Conservation (phyloP, 2,113 vertebrate species). For the Cacatua alba region DNA sequence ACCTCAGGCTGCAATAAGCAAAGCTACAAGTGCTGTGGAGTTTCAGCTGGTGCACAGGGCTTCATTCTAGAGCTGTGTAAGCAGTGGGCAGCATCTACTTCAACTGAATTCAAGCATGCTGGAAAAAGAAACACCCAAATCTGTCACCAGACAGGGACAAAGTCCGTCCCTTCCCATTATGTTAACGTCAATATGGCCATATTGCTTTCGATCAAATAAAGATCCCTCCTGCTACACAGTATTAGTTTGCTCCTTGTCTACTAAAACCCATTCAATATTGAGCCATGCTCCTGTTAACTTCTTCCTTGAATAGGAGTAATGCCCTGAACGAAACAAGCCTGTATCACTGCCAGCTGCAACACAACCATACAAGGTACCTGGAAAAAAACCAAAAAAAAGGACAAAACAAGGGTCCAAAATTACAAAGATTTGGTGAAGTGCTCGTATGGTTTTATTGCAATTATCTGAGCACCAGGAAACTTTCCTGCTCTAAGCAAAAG, state of each 20-base stretch:
- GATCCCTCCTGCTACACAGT: not conserved
- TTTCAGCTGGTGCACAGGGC: not conserved
- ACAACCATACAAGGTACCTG: not conserved
- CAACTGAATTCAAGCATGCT: not conserved
- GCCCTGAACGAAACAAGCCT: not conserved
- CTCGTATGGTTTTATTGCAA: not conserved
- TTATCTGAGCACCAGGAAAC: not conserved
- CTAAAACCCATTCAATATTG: not conserved
- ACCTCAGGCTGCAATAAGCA: not conserved
- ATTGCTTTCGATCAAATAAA: not conserved
- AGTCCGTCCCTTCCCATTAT: not conserved
- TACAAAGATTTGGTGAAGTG: not conserved
- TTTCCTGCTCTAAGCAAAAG: not conserved
- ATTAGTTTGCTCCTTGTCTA: not conserved
- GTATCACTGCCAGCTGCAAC: not conserved
- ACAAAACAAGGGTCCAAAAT: not conserved
- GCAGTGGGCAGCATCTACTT: not conserved
- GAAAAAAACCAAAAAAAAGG: not conserved
- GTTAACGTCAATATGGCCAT: not conserved
- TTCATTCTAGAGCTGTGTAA: not conserved
- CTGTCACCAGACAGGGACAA: not conserved
- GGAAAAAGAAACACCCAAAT: not conserved
- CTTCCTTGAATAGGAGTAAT: not conserved
- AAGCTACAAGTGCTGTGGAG: not conserved
- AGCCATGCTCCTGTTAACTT: not conserved